Evolutionary conservation across 2,888 invertebrate genomes (phyloP).

Genomic region (Rhopalosiphum nymphaeae): DNA sequence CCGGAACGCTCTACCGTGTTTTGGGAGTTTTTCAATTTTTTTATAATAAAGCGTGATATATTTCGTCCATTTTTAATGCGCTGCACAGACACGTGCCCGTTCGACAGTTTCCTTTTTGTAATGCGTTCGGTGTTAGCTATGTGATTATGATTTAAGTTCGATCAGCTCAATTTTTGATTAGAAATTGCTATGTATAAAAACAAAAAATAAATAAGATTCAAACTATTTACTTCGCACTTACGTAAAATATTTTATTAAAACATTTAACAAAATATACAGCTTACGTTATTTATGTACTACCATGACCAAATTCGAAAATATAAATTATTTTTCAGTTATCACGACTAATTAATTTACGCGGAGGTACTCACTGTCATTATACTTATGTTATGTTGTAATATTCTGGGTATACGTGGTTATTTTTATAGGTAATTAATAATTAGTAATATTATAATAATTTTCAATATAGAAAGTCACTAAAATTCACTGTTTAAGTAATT

Average conservation of each 20-base stretch:
- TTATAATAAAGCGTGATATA: background rate
- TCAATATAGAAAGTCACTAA: background rate
- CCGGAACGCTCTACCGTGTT: background rate
- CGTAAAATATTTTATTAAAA: no score
- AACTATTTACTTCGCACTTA: no score
- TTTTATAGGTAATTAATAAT: background rate
- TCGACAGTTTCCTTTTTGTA: background rate
- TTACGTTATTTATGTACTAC: background rate
- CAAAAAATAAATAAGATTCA: no score
- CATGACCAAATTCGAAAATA: background rate
- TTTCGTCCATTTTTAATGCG: background rate
- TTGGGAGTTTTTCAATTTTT: background rate
- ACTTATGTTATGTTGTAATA: background rate
- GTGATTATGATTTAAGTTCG: background rate
- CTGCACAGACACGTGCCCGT: background rate
- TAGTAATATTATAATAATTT: background rate
- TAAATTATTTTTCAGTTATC: background rate
- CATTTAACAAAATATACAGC: background rate
- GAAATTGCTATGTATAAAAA: background rate
- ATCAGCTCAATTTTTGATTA: background rate
- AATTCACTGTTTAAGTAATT: background rate
- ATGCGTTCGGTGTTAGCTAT: background rate
- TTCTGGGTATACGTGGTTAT: background rate
- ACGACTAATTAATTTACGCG: background rate
- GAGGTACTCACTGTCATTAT: background rate